Base-by-base conservation (phyloP, 1,140 invertebrate species). In the Sycobia sp. region DNA sequence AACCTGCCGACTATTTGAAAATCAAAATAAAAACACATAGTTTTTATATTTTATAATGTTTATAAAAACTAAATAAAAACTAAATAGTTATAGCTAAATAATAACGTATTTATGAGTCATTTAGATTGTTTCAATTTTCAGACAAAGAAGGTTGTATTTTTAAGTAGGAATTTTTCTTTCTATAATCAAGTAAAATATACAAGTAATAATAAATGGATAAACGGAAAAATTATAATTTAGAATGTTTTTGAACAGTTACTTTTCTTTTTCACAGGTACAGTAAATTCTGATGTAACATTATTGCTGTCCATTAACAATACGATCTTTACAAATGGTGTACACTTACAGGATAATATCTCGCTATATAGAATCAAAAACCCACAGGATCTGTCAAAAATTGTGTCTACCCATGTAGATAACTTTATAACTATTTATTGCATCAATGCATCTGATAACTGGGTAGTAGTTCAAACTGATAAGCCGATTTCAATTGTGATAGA, bases 221-320 rank as follows among this genome's bases (percentile, higher is more conserved):
- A 39, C 11, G 29, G 16, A 49, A 49, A 7, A 16, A 29, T 29
- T 1, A 3, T 3, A 5, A 25, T 23, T 46, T 7, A 41, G 18
- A 41, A 46, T 23, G 22, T 46, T 25, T 2, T 41, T 18, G 2
- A 5, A 20, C 7, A 5, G 11, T 41, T 41, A 20, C 22, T 11
- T 49, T 3, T 41, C 18, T 23, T 44, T 55, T 56, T 68, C 66
- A 20, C 54, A 83, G 81, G 81, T 43, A 81, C 81, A 1, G 69
- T 83, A 22, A 73, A 69, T 36, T 73, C 71, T 9, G 73, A 76
- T 16, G 67, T 74, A 49, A 55, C 69, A 0, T 60, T 80, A 10
- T 55, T 84, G 14, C 46, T 82, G 34, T 74, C 76, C 5, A 71
- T 84, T 29, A 74, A 84, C 60, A 74, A 80, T 14, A 69, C 77